Evolutionary conservation across 1,140 invertebrate species (phyloP).

Genomic region (Drosophila ohnishii): DNA sequence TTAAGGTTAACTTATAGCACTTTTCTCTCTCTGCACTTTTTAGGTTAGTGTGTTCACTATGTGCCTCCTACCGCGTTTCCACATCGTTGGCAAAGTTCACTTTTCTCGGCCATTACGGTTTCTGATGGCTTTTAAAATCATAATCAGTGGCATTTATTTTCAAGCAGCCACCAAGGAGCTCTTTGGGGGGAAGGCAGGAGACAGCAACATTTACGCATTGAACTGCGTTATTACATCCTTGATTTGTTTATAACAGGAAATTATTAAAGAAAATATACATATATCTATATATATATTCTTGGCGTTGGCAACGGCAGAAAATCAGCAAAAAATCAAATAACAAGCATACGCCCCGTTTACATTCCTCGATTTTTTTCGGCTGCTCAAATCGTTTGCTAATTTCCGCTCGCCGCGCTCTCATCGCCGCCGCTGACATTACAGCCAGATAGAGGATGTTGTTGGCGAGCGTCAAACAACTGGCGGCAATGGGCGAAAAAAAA

Average conservation of each 20-base stretch:
- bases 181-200: neutral
- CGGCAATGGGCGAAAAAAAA: slow-evolving; percentile 33
- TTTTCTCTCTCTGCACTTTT: slow-evolving; percentile 21
- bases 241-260: slow-evolving; percentile 81
- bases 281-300: slow-evolving; percentile 9
- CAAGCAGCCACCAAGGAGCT: slow-evolving; percentile 35
- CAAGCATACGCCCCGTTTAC: slow-evolving; percentile 61
- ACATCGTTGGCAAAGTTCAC: slow-evolving; percentile 47
- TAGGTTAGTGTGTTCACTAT: slow-evolving; percentile 25
- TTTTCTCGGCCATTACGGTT: slow-evolving; percentile 58
- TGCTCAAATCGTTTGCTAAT: slow-evolving; percentile 78
- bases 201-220: slow-evolving; percentile 64
- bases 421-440: slow-evolving; percentile 46
- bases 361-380: slow-evolving; percentile 12
- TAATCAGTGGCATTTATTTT: slow-evolving; percentile 75
- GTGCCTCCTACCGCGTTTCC: slow-evolving; percentile 26
- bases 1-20: too few species aligned
- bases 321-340: slow-evolving; percentile 66
- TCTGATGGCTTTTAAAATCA: slow-evolving; percentile 70
- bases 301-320: slow-evolving; percentile 27
- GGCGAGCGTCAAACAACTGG: slow-evolving; percentile 42
- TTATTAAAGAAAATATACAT: slow-evolving; percentile 69
- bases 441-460: slow-evolving; percentile 35
- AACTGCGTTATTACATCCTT: slow-evolving; percentile 81
- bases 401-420: slow-evolving; percentile 64